A percentile compares a stretch with the other conserved stretches of the same genome.
These are phyloP conservation scores for Fregata magnificens DNA, from an alignment of 2,113 vertebrate species.

Conservation along the genomic window DNA sequence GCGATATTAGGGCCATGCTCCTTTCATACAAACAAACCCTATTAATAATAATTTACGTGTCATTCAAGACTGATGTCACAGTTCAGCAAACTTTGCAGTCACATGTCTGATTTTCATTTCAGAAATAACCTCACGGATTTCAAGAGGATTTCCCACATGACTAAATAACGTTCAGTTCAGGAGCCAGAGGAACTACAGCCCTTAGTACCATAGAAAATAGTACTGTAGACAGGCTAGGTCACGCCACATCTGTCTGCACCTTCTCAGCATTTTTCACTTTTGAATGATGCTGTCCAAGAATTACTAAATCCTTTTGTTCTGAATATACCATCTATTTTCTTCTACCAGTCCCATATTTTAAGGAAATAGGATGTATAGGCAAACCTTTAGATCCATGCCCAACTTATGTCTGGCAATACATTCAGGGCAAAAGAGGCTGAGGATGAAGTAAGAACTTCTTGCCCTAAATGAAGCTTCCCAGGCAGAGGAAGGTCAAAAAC, in stretches of 20 bases:
- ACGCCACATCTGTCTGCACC: not conserved
- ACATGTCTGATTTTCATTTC: not conserved
- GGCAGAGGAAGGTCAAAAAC: not conserved
- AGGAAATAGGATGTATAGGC: not conserved
- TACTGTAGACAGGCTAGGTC: not conserved
- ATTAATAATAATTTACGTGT: not conserved
- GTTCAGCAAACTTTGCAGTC: not conserved
- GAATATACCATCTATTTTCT: not conserved
- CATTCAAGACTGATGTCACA: not conserved
- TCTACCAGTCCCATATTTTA: not conserved
- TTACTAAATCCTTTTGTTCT: not conserved
- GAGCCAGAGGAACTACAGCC: not conserved
- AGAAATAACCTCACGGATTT: not conserved
- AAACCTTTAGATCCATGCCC: not conserved
- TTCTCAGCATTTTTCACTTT: not conserved
- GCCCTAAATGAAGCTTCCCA: not conserved
- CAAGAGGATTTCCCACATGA: not conserved
- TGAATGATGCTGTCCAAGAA: not conserved
- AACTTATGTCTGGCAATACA: not conserved
- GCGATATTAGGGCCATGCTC: not conserved
- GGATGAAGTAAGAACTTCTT: not conserved
- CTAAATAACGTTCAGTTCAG: not conserved
- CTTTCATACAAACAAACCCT: not conserved
- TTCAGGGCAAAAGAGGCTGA: not conserved
- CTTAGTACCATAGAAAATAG: not conserved